These are phyloP conservation scores for Thymelicus lineola DNA, from an alignment of 2,888 invertebrate genomes.

Conservation along the genomic window DNA sequence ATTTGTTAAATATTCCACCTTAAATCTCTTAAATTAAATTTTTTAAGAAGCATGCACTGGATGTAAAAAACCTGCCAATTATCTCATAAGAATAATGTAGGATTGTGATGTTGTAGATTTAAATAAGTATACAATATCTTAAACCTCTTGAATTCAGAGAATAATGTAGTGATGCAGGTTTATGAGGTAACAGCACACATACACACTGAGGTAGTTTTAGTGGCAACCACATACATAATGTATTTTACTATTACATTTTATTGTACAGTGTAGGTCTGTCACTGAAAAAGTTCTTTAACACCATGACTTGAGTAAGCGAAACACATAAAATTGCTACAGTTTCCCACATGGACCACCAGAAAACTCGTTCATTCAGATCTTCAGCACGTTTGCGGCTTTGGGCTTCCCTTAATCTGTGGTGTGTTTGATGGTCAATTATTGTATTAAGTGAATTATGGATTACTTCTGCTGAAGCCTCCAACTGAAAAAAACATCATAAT, in stretches of 20 bases:
- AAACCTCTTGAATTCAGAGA: too few species aligned
- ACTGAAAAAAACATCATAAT: conserved; percentile 81
- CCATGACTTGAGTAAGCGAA: conserved; percentile 95
- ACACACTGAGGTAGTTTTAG: conserved; percentile 11
- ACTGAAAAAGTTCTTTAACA: conserved; percentile 95
- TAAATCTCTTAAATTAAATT: too few species aligned
- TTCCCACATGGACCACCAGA: conserved; percentile 97
- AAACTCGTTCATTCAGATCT: conserved; percentile 97
- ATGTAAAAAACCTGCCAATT: background rate
- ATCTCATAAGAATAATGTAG: too few species aligned
- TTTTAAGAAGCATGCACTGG: background rate
- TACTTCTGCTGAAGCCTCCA: conserved; percentile 96
- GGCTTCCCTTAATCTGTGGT: conserved; percentile 97
- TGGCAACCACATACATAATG: conserved; percentile 21
- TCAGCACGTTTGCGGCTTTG: conserved; percentile 98
- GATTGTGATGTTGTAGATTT: too few species aligned
- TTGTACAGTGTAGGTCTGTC: conserved; percentile 79
- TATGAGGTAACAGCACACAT: background rate
- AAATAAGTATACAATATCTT: too few species aligned
- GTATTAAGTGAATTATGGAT: conserved; percentile 95
- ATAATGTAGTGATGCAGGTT: too few species aligned
- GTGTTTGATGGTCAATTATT: conserved; percentile 98
- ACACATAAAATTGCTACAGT: conserved; percentile 93
- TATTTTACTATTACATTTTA: conserved; percentile 68
- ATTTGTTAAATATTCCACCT: too few species aligned